These are phyloP conservation scores for Brachypteracias leptosomus DNA, from an alignment of 2,113 vertebrate species.

Conservation along the genomic window DNA sequence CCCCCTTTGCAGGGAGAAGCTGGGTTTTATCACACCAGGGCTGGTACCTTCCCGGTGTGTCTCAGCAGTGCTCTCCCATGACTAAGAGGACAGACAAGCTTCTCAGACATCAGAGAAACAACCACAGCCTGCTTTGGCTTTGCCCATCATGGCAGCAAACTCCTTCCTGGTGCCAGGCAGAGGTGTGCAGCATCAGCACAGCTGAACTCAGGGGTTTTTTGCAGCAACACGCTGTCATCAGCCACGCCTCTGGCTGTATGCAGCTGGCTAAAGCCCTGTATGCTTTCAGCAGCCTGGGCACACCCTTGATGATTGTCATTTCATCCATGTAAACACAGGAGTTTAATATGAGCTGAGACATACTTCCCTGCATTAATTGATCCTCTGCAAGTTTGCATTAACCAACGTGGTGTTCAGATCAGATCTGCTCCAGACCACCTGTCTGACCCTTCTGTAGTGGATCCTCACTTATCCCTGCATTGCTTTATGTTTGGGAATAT, in stretches of 20 bases:
- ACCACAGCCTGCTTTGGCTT: neutral
- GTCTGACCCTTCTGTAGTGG: neutral
- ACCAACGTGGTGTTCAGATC: fast-evolving
- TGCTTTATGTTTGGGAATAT: neutral
- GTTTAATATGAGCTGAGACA: neutral
- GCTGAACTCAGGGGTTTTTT: neutral
- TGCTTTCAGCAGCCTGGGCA: neutral
- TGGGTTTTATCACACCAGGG: neutral
- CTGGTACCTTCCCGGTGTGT: too few relatives aligned
- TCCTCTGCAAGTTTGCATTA: neutral
- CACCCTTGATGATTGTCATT: neutral
- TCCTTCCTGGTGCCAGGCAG: neutral
- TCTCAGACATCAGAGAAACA: neutral
- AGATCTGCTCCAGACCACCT: neutral
- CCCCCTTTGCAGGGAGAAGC: neutral
- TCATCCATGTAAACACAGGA: neutral
- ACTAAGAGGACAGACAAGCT: neutral
- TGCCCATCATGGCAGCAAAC: fast-evolving
- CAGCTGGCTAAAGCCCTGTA: neutral
- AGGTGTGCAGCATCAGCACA: fast-evolving
- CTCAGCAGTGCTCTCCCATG: neutral
- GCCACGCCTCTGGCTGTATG: neutral
- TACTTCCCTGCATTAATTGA: neutral
- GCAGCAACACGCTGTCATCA: neutral
- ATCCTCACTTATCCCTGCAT: fast-evolving